Conservation (phyloP, 2,113 vertebrate species). For the Pagrus major region DNA sequence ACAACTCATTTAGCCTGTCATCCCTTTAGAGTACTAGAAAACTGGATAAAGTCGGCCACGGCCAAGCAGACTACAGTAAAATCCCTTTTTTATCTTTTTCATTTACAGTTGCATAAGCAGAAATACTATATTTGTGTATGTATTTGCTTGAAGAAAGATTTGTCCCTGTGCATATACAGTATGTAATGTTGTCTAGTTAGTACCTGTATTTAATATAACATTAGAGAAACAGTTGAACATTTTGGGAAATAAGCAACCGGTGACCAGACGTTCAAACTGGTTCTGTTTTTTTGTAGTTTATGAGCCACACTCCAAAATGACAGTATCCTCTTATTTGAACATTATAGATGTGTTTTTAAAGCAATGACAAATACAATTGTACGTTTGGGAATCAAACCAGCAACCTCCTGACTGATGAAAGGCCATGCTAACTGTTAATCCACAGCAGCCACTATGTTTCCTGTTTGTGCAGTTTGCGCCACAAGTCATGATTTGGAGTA, state of each 20-base stretch:
- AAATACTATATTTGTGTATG: neutral
- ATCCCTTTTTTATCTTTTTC: slow-evolving; percentile 13
- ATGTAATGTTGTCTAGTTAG: neutral
- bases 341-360: too few species aligned
- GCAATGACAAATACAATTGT: too few species aligned
- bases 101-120: slow-evolving; percentile 11
- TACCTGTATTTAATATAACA: neutral
- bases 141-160: neutral
- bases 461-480: too few species aligned
- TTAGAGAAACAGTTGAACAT: neutral
- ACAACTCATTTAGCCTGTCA: slow-evolving; percentile 72
- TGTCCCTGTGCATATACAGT: neutral
- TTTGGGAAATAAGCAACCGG: neutral
- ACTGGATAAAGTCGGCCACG: slow-evolving; percentile 36
- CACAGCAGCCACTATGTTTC: too few species aligned
- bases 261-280: too few species aligned
- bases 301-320: too few species aligned
- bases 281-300: too few species aligned
- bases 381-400: too few species aligned
- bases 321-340: too few species aligned
- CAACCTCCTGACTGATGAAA: too few species aligned
- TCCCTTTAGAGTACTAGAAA: slow-evolving; percentile 63
- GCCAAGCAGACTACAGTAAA: slow-evolving; percentile 28
- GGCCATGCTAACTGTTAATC: too few species aligned
- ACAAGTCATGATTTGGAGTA: too few species aligned